Percentiles rank a stretch among this genome's conserved stretches.
Conservation (phyloP, 2,797 vertebrate species). For the Hypotaenidia philippensis region DNA sequence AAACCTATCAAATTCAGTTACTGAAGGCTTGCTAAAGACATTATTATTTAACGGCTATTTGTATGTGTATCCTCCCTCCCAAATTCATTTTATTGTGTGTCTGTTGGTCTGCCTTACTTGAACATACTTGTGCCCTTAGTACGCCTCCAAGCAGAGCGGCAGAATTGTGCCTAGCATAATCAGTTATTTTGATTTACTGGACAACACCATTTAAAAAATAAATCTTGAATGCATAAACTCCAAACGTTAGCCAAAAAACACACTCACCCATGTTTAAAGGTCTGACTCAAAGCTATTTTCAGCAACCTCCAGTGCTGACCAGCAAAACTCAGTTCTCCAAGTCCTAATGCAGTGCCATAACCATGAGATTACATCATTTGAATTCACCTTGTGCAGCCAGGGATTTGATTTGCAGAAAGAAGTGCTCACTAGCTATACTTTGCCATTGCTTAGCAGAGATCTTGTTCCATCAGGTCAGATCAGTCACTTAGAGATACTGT, state of each 20-base stretch:
- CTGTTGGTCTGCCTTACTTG: background rate
- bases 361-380: background rate
- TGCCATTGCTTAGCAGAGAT: background rate
- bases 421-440: background rate
- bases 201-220: background rate
- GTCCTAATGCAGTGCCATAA: background rate
- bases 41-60: background rate
- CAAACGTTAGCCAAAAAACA: background rate
- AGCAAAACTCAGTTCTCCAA: background rate
- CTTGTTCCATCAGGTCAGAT: background rate
- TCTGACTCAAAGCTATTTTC: background rate
- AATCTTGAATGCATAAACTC: background rate
- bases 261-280: background rate
- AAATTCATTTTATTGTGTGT: background rate
- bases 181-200: background rate
- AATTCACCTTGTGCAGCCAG: background rate
- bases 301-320: background rate
- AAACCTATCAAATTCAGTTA: background rate
- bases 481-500: background rate
- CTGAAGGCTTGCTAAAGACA: background rate
- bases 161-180: background rate
- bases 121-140: background rate
- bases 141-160: background rate
- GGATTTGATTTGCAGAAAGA: background rate
- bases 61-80: background rate